Evolutionary conservation across 2,888 invertebrate species (phyloP).

Genomic region (Isoperla grammatica): DNA sequence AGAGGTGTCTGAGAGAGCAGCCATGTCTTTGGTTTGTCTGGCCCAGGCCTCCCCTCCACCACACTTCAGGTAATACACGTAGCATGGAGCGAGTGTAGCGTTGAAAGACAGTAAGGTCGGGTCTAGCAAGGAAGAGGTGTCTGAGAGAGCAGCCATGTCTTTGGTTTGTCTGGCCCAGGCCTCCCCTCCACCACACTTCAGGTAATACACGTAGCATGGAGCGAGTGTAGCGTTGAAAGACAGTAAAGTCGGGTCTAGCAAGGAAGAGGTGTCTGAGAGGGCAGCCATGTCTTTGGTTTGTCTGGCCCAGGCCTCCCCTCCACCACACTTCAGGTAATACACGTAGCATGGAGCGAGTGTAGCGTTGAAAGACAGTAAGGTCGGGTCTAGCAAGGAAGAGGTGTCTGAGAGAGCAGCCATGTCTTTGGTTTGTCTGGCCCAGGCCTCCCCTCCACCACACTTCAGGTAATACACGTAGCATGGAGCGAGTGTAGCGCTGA

Average conservation of each 20-base stretch:
- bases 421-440: constrained; percentile 28
- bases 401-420: constrained; percentile 17
- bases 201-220: no score
- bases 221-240: no score
- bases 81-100: no score
- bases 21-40: constrained; percentile 27
- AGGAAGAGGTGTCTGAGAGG: constrained; percentile 19
- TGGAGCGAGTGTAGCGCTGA: no score
- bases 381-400: constrained; percentile 25
- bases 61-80: constrained; percentile 35
- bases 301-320: constrained; percentile 32
- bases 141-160: constrained; percentile 21
- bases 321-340: constrained; percentile 35
- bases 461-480: no score
- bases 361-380: constrained; percentile 49
- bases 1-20: constrained; percentile 11
- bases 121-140: constrained; percentile 22
- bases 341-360: no score
- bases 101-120: constrained; percentile 45
- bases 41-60: constrained; percentile 33
- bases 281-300: constrained; percentile 25
- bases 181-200: constrained; percentile 33
- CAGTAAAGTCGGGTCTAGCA: constrained; percentile 39
- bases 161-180: constrained; percentile 31
- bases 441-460: constrained; percentile 33